These are phyloP conservation scores for Cryptotermes secundus DNA, from an alignment of 1,140 invertebrate genomes.

Conservation along the genomic window DNA sequence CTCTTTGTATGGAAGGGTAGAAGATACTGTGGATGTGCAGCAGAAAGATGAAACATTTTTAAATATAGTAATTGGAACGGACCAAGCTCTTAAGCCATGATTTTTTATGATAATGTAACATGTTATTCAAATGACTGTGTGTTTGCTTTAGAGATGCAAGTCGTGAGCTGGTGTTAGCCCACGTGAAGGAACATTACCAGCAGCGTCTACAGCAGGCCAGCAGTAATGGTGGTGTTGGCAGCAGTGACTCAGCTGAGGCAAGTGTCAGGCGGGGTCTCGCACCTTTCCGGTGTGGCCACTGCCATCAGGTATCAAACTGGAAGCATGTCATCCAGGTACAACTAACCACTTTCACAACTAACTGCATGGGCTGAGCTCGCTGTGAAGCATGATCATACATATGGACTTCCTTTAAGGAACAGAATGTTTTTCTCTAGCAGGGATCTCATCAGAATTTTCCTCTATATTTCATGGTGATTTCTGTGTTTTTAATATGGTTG, in stretches of 20 bases:
- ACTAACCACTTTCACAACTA: constrained; percentile 44
- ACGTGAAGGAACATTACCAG: constrained; percentile 65
- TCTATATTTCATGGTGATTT: neutral
- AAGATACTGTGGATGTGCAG: neutral
- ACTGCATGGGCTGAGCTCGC: neutral
- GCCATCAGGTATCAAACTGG: constrained; percentile 75
- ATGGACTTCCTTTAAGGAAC: no score
- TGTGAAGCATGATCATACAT: constrained; percentile 18
- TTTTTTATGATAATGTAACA: neutral
- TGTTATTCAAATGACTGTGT: neutral
- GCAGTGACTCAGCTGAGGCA: constrained; percentile 42
- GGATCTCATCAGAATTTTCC: neutral
- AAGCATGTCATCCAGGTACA: constrained; percentile 77
- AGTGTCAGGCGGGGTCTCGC: constrained; percentile 47
- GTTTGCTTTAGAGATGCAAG: constrained; percentile 56
- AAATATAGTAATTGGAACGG: neutral
- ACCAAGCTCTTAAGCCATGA: no score
- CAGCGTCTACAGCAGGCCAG: constrained; percentile 37
- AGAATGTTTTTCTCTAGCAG: neutral
- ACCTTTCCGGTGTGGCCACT: constrained; percentile 71
- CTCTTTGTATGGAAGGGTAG: no score
- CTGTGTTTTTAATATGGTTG: neutral
- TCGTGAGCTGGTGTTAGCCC: constrained; percentile 62
- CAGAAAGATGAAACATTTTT: neutral
- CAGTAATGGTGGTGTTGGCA: constrained; percentile 19